A percentile compares a stretch with the other conserved stretches of the same genome.
phyloP scores from a whole-genome alignment of 2,113 vertebrate species.

The Trogon melanurus region DNA sequence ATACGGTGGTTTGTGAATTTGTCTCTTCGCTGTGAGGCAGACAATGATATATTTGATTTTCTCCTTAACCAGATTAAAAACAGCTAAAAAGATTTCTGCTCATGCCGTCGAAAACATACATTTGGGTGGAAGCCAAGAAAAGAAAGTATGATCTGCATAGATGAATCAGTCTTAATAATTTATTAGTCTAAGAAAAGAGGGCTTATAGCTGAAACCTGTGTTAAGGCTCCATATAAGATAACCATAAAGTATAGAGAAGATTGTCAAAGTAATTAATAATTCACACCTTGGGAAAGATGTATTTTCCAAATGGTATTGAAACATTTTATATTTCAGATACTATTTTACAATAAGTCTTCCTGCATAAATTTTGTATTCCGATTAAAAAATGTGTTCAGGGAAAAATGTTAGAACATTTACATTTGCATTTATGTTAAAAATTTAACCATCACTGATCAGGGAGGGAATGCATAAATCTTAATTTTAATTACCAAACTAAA shows the following conservation, averaged over 20 bases:
- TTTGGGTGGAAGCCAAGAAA: not conserved
- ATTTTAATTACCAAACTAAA: slow-evolving; percentile 47
- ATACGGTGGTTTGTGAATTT: not conserved
- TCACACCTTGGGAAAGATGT: not conserved
- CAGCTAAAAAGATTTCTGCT: not conserved
- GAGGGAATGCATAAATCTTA: slow-evolving; percentile 22
- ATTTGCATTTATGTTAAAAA: slow-evolving; percentile 37
- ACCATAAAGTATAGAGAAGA: not conserved
- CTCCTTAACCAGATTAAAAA: not conserved
- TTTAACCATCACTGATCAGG: not conserved
- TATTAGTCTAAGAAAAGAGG: not conserved
- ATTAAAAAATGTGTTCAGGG: not conserved
- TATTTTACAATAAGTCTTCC: slow-evolving; percentile 9
- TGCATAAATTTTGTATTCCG: not conserved
- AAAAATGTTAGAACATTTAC: not conserved
- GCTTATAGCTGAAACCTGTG: not conserved
- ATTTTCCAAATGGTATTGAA: not conserved
- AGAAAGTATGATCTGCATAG: not conserved
- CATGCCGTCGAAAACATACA: not conserved
- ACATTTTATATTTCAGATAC: not conserved
- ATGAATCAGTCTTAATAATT: not conserved
- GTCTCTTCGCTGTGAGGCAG: not conserved
- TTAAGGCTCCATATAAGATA: not conserved
- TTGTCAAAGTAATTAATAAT: not conserved
- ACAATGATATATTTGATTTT: not conserved